These are phyloP conservation scores for Phocides pigmalion DNA, from an alignment of 1,140 invertebrate species.

Conservation along the genomic window DNA sequence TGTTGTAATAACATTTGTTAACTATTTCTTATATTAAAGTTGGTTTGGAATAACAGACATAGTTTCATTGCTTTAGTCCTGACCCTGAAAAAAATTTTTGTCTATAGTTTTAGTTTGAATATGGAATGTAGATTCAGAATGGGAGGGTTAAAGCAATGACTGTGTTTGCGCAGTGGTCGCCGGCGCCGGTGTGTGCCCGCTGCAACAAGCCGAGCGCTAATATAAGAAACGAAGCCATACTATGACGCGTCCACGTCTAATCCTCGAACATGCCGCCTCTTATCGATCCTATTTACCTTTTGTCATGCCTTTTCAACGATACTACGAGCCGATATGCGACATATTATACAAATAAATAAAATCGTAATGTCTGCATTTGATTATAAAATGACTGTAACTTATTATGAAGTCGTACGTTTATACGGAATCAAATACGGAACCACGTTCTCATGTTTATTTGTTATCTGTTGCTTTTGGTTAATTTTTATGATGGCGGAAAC, in stretches of 20 bases:
- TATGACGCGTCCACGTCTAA: constrained; percentile 40
- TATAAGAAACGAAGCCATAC: constrained; percentile 59
- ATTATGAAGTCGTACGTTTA: too few species aligned
- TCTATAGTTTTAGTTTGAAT: constrained; percentile 13
- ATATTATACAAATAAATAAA: neutral
- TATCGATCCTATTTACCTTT: constrained; percentile 44
- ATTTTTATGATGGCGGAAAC: too few species aligned
- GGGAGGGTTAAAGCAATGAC: constrained; percentile 79
- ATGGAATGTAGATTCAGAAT: constrained; percentile 12
- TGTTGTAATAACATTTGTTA: constrained; percentile 37
- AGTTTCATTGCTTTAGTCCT: constrained; percentile 81
- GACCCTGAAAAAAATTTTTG: constrained; percentile 45
- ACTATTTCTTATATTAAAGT: constrained; percentile 42
- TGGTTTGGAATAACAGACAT: constrained; percentile 45
- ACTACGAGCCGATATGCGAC: neutral
- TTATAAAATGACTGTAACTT: neutral
- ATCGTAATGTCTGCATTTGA: neutral
- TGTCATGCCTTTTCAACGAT: constrained; percentile 7
- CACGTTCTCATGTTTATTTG: too few species aligned
- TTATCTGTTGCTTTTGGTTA: too few species aligned
- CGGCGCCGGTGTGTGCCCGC: constrained; percentile 34
- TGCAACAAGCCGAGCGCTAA: constrained; percentile 25
- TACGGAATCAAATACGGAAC: too few species aligned
- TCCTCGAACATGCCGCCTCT: constrained; percentile 31
- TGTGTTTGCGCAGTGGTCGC: constrained; percentile 46